Conservation (phyloP, 2,888 invertebrate species). For the Chesias legatella region DNA sequence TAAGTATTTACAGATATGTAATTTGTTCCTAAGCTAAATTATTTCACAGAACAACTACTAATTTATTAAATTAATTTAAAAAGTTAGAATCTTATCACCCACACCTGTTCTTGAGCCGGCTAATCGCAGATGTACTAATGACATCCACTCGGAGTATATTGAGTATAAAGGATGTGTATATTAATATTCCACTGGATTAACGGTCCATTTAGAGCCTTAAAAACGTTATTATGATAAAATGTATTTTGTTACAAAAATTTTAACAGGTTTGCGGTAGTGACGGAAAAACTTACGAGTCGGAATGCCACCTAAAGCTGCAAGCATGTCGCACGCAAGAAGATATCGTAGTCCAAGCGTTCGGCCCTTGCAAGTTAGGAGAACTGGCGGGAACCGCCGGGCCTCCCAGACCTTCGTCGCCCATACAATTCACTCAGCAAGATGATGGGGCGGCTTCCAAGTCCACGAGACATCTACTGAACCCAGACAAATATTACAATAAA, state of each 20-base stretch:
- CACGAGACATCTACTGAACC: conserved; percentile 87
- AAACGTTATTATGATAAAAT: too few species aligned
- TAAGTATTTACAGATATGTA: too few species aligned
- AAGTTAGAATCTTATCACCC: too few species aligned
- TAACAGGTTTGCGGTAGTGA: conserved; percentile 87
- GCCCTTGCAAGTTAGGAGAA: conserved; percentile 86
- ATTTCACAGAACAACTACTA: too few species aligned
- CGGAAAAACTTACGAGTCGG: conserved; percentile 90
- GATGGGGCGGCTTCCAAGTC: conserved; percentile 89
- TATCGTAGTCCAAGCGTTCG: conserved; percentile 88
- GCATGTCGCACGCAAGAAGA: conserved; percentile 91
- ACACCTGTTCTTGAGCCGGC: too few species aligned
- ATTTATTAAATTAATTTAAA: too few species aligned
- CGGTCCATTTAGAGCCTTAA: too few species aligned
- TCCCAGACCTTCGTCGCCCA: conserved; percentile 86
- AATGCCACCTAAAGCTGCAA: conserved; percentile 89
- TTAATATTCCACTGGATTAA: too few species aligned
- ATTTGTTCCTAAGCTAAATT: too few species aligned
- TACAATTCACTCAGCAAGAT: conserved; percentile 89
- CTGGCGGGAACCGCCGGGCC: conserved; percentile 88
- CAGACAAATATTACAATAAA: conserved; percentile 84
- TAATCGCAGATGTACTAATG: too few species aligned
- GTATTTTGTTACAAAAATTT: neutral
- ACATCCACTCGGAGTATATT: neutral
- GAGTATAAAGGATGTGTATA: too few species aligned